Evolutionary conservation across 2,888 invertebrate species (phyloP), one percentile per base, ranked within the genome.

Genomic region (Metopia argyrocephala): DNA sequence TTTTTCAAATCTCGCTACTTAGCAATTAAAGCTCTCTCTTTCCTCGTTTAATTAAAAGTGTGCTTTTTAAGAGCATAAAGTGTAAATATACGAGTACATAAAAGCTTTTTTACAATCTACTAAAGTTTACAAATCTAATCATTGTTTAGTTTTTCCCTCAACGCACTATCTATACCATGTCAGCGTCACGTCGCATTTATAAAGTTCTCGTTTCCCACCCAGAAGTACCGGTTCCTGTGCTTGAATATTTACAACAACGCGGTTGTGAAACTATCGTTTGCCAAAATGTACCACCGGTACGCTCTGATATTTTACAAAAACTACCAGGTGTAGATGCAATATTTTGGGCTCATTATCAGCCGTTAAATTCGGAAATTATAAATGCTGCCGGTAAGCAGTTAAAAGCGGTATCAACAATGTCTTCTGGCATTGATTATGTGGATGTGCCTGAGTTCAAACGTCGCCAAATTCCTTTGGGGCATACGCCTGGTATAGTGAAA

Each of bases 351-450:
- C 89, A 87, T 56, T 87, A 88, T 76, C 89, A 89, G 79, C 84
- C 87, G 5, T 78, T 91, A 0, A 85, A 91, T 83, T 88, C 85
- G 0, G 88, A 85, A 52, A 87, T 90, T 48, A 80, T 90, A 28
- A 87, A 90, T 83, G 87, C 88, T 12, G 90, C 90, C 5, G 90
- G 96, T 2, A 91, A 93, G 0, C 92, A 93, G 68, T 87, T 97
- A 71, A 95, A 95, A 90, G 94, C 94, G 0, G 92, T 98, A 0
- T 93, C 94, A 0, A 94, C 96, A 0, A 95, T 96, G 94, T 95
- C 97, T 0, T 96, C 96, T 1, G 98, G 98, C 12, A 93, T 94
- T 79, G 96, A 98, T 88, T 96, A 96, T 85, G 93, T 97, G 52
- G 96, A 97, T 86, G 84, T 95, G 0, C 90, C 91, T 0, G 96